Conservation (phyloP, 2,888 invertebrate genomes). For the Trilocha varians region DNA sequence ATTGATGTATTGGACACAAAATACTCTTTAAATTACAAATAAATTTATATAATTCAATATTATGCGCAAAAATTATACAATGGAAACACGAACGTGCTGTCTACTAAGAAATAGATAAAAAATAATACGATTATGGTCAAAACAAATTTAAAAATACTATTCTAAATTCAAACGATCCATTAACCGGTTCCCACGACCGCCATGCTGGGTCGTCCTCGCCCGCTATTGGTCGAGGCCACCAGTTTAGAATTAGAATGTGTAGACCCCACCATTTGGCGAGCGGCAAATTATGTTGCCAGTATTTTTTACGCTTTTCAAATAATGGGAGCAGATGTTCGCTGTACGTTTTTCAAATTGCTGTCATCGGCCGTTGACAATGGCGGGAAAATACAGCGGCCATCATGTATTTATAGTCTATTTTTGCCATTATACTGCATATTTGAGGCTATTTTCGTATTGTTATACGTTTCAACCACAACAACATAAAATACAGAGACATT, state of each 20-base stretch:
- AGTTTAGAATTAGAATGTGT: constrained; percentile 72
- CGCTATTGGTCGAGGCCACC: constrained; percentile 67
- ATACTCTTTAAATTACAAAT: too few species aligned
- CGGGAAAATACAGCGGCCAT: constrained; percentile 23
- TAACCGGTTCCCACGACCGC: constrained; percentile 72
- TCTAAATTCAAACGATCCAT: constrained; percentile 72
- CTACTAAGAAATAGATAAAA: background rate
- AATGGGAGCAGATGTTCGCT: constrained; percentile 50
- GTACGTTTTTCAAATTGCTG: constrained; percentile 18
- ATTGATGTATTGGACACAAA: too few species aligned
- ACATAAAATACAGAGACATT: too few species aligned
- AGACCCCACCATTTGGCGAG: constrained; percentile 71
- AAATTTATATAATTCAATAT: background rate
- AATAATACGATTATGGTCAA: background rate
- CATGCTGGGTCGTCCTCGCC: constrained; percentile 69
- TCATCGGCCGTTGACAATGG: constrained; percentile 18
- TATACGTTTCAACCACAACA: too few species aligned
- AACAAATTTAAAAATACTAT: constrained; percentile 68
- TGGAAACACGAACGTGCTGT: too few species aligned
- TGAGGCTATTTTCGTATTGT: too few species aligned
- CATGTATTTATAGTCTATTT: too few species aligned
- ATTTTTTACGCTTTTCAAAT: constrained; percentile 61
- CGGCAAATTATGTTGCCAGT: constrained; percentile 63
- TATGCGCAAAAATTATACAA: background rate
- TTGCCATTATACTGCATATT: too few species aligned